Conservation (phyloP, 2,113 vertebrate species). For the Podarcis cretensis region DNA sequence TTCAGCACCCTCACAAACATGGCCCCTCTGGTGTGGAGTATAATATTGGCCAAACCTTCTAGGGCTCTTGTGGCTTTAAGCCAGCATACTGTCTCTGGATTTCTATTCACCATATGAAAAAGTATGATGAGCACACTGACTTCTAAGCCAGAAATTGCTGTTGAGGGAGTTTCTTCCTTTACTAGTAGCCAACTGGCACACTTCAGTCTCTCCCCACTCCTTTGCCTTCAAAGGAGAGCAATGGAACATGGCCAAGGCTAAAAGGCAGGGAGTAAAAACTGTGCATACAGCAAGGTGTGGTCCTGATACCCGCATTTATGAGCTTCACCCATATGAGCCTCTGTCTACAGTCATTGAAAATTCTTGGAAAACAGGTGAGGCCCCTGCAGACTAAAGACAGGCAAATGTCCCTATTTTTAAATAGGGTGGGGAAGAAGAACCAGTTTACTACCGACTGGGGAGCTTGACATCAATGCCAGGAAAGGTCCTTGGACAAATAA, state of each 20-base stretch:
- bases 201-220: neutral
- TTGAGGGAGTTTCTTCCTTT: neutral
- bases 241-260: neutral
- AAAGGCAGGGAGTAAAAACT: neutral
- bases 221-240: neutral
- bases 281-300: neutral
- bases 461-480: no score
- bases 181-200: neutral
- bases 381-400: no score
- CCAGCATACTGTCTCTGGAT: neutral
- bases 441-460: no score
- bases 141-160: neutral
- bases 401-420: no score
- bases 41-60: neutral
- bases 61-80: neutral
- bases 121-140: neutral
- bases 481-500: no score
- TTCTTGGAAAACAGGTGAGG: no score
- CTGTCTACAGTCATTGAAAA: no score
- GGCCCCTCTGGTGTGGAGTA: neutral
- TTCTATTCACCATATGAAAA: neutral
- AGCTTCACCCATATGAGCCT: no score
- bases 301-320: neutral
- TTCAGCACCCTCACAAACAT: neutral
- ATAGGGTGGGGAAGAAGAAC: no score